Conservation (phyloP, 2,797 vertebrate genomes). For the Babyrousa celebensis region DNA sequence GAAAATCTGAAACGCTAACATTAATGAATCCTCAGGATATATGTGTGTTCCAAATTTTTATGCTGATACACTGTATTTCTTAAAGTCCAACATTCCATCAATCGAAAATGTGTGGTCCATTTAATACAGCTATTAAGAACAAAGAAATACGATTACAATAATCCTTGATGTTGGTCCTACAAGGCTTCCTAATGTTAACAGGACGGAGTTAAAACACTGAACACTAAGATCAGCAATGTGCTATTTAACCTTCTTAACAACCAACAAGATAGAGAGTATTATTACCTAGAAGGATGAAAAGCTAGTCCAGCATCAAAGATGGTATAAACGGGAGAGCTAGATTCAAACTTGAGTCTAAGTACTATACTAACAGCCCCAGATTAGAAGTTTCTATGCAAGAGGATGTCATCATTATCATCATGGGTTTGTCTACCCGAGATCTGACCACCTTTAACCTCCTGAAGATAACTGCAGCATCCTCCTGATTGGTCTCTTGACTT, state of each 20-base stretch:
- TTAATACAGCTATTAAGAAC: conserved; percentile 24
- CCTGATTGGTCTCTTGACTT: neutral
- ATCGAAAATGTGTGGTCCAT: neutral
- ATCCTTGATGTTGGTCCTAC: neutral
- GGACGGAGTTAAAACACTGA: conserved; percentile 35
- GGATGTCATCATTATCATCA: no score
- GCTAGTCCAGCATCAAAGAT: neutral
- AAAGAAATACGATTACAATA: neutral
- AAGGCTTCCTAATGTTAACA: conserved; percentile 1
- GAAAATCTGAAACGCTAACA: conserved; percentile 30
- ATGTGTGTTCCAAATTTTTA: neutral
- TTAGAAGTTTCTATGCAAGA: neutral
- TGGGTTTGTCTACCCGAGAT: neutral
- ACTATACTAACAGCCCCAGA: neutral
- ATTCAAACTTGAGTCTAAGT: neutral
- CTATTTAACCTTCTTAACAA: neutral
- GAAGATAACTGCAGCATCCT: neutral
- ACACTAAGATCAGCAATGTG: neutral
- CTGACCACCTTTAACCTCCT: neutral
- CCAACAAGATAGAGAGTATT: neutral
- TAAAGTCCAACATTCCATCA: neutral
- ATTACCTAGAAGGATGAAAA: neutral
- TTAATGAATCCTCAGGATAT: neutral
- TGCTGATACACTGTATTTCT: neutral
- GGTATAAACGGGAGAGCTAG: neutral